These are phyloP conservation scores for Eudasyphora cyanicolor DNA, from an alignment of 2,888 invertebrate species.

Conservation along the genomic window DNA sequence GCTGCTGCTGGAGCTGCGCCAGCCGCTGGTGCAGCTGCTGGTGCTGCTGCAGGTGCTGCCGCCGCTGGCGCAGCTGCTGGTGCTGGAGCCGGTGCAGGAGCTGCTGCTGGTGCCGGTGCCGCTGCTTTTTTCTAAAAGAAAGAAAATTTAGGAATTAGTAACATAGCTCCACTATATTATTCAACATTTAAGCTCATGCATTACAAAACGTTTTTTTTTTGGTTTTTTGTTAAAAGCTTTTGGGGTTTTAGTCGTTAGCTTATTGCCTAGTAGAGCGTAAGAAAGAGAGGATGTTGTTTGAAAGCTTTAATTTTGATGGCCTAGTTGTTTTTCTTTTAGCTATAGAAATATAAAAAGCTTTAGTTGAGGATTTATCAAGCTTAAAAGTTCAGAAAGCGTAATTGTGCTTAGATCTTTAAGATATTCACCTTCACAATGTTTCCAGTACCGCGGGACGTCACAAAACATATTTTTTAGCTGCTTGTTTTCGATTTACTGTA, in stretches of 20 bases:
- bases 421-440: conserved; percentile 69
- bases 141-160: conserved; percentile 23
- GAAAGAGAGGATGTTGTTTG: conserved; percentile 1
- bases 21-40: conserved; percentile 66
- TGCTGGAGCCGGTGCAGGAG: conserved; percentile 68
- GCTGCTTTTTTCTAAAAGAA: conserved; percentile 73
- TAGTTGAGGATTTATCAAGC: conserved; percentile 17
- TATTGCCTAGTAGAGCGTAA: too few relatives aligned
- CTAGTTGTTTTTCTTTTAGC: conserved; percentile 15
- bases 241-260: neutral
- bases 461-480: conserved; percentile 34
- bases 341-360: conserved; percentile 36
- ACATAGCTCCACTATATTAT: neutral
- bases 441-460: conserved; percentile 53
- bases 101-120: conserved; percentile 66
- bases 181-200: conserved; percentile 50
- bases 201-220: neutral
- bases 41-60: conserved; percentile 67
- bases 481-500: conserved; percentile 59
- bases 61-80: conserved; percentile 66
- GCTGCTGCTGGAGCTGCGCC: conserved; percentile 66
- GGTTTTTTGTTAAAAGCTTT: conserved; percentile 11
- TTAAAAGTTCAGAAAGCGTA: neutral
- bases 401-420: neutral
- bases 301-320: conserved; percentile 7